phyloP scores from a whole-genome alignment of 1,140 invertebrate species.

The Prorops nasuta region DNA sequence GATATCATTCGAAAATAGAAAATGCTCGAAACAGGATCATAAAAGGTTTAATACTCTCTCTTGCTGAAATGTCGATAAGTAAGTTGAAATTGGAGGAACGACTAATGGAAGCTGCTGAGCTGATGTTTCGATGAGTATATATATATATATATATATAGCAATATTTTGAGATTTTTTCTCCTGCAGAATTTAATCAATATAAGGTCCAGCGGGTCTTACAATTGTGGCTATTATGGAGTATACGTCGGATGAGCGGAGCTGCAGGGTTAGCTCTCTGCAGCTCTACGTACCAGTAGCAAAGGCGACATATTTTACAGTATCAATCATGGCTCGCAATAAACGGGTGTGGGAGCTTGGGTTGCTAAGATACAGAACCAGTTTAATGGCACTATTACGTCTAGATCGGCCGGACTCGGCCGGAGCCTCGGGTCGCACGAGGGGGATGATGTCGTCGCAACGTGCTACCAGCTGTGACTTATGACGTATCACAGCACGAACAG shows the following conservation, averaged over 20 bases:
- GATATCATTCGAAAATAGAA: no score
- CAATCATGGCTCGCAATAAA: slow-evolving; percentile 47
- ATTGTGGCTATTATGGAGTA: neutral
- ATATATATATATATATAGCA: no score
- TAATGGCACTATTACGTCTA: slow-evolving; percentile 46
- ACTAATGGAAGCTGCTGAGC: no score
- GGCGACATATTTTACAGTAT: slow-evolving; percentile 46
- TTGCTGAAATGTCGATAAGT: no score
- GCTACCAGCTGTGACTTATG: slow-evolving; percentile 51
- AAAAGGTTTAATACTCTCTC: no score
- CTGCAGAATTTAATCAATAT: no score
- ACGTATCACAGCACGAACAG: slow-evolving; percentile 40
- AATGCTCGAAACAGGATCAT: no score
- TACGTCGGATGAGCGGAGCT: slow-evolving; percentile 8
- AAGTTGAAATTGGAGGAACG: no score
- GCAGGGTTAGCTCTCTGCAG: slow-evolving; percentile 1
- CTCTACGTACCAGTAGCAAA: neutral
- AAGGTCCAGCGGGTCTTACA: no score
- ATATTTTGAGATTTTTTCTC: no score
- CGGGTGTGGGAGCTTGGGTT: slow-evolving; percentile 25
- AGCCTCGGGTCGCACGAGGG: slow-evolving; percentile 5
- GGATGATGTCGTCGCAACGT: slow-evolving; percentile 44
- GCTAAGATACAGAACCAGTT: slow-evolving; percentile 46
- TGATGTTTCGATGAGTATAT: no score
- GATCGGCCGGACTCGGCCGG: slow-evolving; percentile 17